Evolutionary conservation across 2,113 vertebrate species (phyloP).

Genomic region (Gymnarchus niloticus): DNA sequence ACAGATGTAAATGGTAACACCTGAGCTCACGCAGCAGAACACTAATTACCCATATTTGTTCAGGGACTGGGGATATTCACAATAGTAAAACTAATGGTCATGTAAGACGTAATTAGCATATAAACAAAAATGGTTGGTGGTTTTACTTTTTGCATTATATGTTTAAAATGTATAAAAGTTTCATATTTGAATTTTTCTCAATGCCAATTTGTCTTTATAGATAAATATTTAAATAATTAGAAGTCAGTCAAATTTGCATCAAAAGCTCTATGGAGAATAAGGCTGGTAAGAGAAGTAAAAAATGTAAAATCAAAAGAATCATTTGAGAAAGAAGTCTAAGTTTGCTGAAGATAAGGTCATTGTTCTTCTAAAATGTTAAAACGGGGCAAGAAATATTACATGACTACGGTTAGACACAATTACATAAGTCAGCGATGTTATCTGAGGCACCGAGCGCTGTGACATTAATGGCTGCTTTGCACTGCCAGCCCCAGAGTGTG

Average conservation of each 20-base stretch:
- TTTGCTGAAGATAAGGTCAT: neutral
- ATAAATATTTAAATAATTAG: neutral
- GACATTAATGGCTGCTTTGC: neutral
- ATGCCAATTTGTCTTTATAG: too few species aligned
- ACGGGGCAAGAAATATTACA: neutral
- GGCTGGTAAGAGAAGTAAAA: neutral
- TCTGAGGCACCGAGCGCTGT: neutral
- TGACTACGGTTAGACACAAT: neutral
- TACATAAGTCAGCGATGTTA: neutral
- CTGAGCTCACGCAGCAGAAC: neutral
- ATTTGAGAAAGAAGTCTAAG: too few species aligned
- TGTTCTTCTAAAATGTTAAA: constrained; percentile 3
- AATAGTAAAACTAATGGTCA: neutral
- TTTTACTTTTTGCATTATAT: too few species aligned
- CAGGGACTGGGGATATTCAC: neutral
- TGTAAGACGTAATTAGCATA: neutral
- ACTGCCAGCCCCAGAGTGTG: neutral
- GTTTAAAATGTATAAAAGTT: neutral
- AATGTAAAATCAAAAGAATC: neutral
- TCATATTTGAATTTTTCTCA: too few species aligned
- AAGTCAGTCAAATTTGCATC: neutral
- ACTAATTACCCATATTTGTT: neutral
- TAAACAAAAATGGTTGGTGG: neutral
- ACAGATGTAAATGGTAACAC: neutral
- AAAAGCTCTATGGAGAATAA: neutral